A percentile compares a stretch with the other conserved stretches of the same genome.
Evolutionary conservation across 2,113 vertebrate species (phyloP).

Genomic region (Rhadina sibilatrix): DNA sequence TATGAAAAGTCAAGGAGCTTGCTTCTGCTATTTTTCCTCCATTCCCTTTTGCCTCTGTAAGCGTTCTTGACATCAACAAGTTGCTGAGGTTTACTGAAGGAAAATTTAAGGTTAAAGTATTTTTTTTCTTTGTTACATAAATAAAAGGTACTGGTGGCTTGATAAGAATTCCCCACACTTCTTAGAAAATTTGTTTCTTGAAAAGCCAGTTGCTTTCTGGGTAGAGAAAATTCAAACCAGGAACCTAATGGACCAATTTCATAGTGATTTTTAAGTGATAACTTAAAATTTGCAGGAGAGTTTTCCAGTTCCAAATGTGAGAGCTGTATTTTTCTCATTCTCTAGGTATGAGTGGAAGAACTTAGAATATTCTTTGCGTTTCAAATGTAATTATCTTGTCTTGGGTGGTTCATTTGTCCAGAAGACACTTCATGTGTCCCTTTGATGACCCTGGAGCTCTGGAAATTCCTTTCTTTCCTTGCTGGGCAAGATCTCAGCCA

Average conservation of each 20-base stretch:
- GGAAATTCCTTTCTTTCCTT: background rate
- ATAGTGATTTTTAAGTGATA: background rate
- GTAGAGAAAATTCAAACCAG: background rate
- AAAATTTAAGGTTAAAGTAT: background rate
- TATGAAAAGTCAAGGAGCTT: background rate
- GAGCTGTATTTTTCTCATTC: background rate
- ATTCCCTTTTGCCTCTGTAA: background rate
- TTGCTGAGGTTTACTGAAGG: background rate
- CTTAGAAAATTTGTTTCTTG: background rate
- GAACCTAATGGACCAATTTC: background rate
- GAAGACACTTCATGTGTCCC: background rate
- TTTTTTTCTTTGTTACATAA: background rate
- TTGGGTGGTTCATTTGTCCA: fast-evolving
- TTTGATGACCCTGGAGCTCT: background rate
- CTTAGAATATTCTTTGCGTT: background rate
- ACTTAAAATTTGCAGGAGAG: background rate
- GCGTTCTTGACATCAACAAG: background rate
- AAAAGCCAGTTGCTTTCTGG: background rate
- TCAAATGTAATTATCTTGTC: background rate
- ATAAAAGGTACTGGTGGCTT: background rate
- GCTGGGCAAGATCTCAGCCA: background rate
- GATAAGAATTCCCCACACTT: background rate
- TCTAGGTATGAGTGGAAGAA: background rate
- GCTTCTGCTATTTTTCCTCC: background rate
- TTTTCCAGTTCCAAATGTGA: background rate